A percentile compares a stretch with the other conserved stretches of the same genome.
Conservation (phyloP, 35 echinoderm and acorn worm species). For the Holothuria glaberrima region DNA sequence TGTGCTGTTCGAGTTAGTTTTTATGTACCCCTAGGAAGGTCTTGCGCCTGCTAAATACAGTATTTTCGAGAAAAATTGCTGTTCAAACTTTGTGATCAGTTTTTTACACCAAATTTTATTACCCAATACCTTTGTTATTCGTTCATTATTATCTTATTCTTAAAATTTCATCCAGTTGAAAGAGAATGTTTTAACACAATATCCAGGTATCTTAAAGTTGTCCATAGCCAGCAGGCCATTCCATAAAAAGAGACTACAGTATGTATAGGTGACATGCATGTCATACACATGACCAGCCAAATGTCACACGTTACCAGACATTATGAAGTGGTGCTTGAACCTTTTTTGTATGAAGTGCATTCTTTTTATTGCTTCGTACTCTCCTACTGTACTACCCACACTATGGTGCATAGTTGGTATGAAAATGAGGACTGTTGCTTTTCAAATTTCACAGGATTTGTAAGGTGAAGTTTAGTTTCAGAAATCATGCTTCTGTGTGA, state of each 20-base stretch:
- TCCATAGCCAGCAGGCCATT: background rate
- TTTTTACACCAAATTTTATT: background rate
- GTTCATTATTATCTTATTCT: constrained; percentile 15
- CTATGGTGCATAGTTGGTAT: background rate
- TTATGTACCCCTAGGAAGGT: background rate
- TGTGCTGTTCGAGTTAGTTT: background rate
- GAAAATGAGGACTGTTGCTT: constrained; percentile 6
- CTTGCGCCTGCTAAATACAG: background rate
- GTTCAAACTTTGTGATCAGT: background rate
- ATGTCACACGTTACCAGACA: constrained; percentile 12
- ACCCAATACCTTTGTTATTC: background rate
- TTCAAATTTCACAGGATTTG: constrained; percentile 3
- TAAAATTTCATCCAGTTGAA: background rate
- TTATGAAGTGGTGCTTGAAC: constrained; percentile 20
- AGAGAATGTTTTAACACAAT: too few species aligned
- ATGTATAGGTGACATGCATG: background rate
- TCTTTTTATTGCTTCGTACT: background rate
- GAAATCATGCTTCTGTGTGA: too few species aligned
- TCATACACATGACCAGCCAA: too few species aligned
- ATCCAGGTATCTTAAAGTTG: too few species aligned
- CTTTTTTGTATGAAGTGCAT: background rate
- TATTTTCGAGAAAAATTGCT: background rate
- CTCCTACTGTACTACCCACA: background rate
- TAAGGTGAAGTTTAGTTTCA: constrained; percentile 9
- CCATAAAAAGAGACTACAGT: background rate